Evolutionary conservation across 1,140 invertebrate species (phyloP).

Genomic region (Cotesia glomerata): DNA sequence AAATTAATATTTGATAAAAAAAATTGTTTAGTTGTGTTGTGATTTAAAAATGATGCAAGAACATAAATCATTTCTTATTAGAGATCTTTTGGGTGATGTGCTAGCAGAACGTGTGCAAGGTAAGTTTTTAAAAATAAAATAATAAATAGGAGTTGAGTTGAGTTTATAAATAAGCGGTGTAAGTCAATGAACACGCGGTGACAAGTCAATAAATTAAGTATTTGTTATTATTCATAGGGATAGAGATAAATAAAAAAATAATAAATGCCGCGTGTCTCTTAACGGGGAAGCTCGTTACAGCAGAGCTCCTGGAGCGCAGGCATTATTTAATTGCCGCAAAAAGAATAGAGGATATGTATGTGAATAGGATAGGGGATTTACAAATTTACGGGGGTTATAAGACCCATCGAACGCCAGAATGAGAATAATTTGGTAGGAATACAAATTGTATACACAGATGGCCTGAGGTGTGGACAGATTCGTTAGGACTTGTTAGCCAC

Average conservation of each 20-base stretch:
- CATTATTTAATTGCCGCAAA: conserved; percentile 46
- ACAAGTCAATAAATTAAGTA: neutral
- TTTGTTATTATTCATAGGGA: neutral
- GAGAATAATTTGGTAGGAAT: neutral
- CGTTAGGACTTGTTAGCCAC: conserved; percentile 54
- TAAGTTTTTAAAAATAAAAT: conserved; percentile 38
- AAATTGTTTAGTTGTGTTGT: neutral
- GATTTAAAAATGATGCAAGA: conserved; percentile 64
- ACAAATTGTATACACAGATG: conserved; percentile 48
- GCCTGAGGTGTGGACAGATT: conserved; percentile 52
- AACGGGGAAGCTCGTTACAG: conserved; percentile 47
- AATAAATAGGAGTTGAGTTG: neutral
- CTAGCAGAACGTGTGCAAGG: conserved; percentile 65
- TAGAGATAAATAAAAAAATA: neutral
- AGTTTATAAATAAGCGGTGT: neutral
- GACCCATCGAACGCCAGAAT: conserved; percentile 8
- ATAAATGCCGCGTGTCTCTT: conserved; percentile 45
- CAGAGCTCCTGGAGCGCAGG: conserved; percentile 43
- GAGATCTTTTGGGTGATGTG: conserved; percentile 77
- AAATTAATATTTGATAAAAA: neutral
- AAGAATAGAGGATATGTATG: neutral
- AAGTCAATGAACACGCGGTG: neutral
- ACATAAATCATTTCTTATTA: conserved; percentile 79
- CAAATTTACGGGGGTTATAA: conserved; percentile 6
- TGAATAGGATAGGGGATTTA: conserved; percentile 7